These are phyloP conservation scores for Saccostrea cuccullata DNA, from an alignment of 1,140 invertebrate species.

Conservation along the genomic window DNA sequence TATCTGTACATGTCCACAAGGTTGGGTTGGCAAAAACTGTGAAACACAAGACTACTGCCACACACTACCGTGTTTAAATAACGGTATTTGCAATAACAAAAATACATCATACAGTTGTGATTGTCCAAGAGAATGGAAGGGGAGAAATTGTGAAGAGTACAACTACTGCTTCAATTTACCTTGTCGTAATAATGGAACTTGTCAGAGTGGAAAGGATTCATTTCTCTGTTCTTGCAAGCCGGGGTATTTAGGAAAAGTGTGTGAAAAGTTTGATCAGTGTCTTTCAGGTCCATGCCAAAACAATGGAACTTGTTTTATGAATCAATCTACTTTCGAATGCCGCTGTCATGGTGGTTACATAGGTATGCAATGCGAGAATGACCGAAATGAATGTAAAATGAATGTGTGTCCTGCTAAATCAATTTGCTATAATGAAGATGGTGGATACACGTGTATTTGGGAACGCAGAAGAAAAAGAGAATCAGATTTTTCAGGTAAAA, in stretches of 20 bases:
- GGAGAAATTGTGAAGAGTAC: slow-evolving; percentile 2
- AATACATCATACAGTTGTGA: not conserved
- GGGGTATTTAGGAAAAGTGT: slow-evolving; percentile 44
- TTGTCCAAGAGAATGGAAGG: slow-evolving; percentile 39
- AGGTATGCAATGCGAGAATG: slow-evolving; percentile 38
- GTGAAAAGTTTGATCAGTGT: slow-evolving; percentile 52
- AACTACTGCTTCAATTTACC: slow-evolving; percentile 35
- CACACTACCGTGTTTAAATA: not conserved
- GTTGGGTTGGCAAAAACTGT: slow-evolving; percentile 35
- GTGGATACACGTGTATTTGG: slow-evolving; percentile 24
- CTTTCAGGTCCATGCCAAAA: slow-evolving; percentile 39
- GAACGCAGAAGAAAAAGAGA: not conserved
- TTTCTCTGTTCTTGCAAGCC: slow-evolving; percentile 47
- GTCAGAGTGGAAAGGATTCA: slow-evolving; percentile 39
- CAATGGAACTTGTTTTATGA: slow-evolving; percentile 48
- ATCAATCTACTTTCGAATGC: slow-evolving; percentile 40
- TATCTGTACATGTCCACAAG: slow-evolving; percentile 22
- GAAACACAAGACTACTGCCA: not conserved
- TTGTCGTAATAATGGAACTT: slow-evolving; percentile 48
- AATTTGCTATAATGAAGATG: slow-evolving; percentile 25
- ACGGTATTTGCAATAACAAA: slow-evolving; percentile 14
- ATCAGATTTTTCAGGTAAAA: not conserved
- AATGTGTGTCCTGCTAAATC: slow-evolving; percentile 27
- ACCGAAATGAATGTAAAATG: slow-evolving; percentile 54
- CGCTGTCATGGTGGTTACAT: slow-evolving; percentile 40